Percentiles rank a stretch among this genome's conserved stretches.
Conservation (phyloP, 2,888 invertebrate genomes). For the Ennomos quercinarius region DNA sequence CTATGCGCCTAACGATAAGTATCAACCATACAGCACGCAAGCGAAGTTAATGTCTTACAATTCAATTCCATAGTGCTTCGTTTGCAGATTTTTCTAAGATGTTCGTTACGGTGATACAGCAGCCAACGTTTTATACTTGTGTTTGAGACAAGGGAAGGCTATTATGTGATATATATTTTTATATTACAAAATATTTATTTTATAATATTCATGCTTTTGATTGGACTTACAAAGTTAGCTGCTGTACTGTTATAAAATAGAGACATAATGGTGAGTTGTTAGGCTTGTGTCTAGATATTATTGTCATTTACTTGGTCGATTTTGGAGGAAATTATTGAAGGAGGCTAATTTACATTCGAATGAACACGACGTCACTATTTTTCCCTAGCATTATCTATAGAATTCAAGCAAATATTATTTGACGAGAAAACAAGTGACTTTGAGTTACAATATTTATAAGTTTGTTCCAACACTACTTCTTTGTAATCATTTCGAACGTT, state of each 20-base stretch:
- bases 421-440: constrained; percentile 47
- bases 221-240: constrained; percentile 13
- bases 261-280: constrained; percentile 63
- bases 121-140: constrained; percentile 18
- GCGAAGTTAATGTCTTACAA: constrained; percentile 70
- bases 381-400: constrained; percentile 50
- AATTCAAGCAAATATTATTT: constrained; percentile 49
- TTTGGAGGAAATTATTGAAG: constrained; percentile 59
- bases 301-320: constrained; percentile 83
- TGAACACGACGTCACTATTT: constrained; percentile 48
- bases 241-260: constrained; percentile 39
- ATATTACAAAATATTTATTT: too few relatives aligned
- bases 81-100: constrained; percentile 52
- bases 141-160: background rate
- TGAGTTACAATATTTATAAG: constrained; percentile 48
- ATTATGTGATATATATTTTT: too few relatives aligned
- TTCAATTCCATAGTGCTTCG: constrained; percentile 83
- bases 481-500: constrained; percentile 55
- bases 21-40: constrained; percentile 74
- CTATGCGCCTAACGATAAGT: constrained; percentile 68
- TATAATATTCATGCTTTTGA: too few relatives aligned
- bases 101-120: constrained; percentile 27
- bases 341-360: constrained; percentile 47
- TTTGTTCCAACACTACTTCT: constrained; percentile 49
- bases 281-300: constrained; percentile 80